Evolutionary conservation across 1,140 invertebrate genomes (phyloP), one percentile per base, ranked within the genome.

Genomic region (Centruroides sculpturatus): DNA sequence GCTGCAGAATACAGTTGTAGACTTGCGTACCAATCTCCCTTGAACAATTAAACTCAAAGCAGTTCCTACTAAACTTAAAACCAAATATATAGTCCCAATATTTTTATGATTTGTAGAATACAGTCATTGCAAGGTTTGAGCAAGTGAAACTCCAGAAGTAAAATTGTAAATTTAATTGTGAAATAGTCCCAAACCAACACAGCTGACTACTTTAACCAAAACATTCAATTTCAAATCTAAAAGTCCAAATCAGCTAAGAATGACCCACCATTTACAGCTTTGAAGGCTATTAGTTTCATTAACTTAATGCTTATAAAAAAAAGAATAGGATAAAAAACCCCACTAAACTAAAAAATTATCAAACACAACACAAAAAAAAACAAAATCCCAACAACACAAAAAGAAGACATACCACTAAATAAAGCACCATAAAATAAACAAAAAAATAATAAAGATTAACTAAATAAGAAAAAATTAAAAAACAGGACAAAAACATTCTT

Each of bases 91-190:
- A 52, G 80, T 83, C 67, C 82, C 83, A 80, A 86, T 85, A 79
- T 85, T 79, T 76, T 85, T 85, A 76, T 85, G 83, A 76, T 85
- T 85, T 66, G 82, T 84, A 62, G 82, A 84, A 71, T 76, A 81
- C 66, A 84, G 65, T 69, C 74, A 78, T 72, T 77, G 73, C 55
- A 61, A 49, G 46, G 57, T 35, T 10, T 47, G n/a, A 46, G 11
- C 47, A 3, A 8, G 0, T 41, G 5, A 41, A 41, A 6, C 41
- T 6, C 23, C 5, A 6, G 8, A 8, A 5, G 3, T 41, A 41
- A 41, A 41, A 41, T 8, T 41, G 41, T 41, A 41, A 41, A 41
- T 41, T 41, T 41, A 0, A 41, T 8, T 8, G 3, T 41, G 8
- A 6, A 5, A 41, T 41, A 0, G 8, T 41, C 41, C 41, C 5